phyloP scores from a whole-genome alignment of 2,888 invertebrate species.

The Yponomeuta sedellus region DNA sequence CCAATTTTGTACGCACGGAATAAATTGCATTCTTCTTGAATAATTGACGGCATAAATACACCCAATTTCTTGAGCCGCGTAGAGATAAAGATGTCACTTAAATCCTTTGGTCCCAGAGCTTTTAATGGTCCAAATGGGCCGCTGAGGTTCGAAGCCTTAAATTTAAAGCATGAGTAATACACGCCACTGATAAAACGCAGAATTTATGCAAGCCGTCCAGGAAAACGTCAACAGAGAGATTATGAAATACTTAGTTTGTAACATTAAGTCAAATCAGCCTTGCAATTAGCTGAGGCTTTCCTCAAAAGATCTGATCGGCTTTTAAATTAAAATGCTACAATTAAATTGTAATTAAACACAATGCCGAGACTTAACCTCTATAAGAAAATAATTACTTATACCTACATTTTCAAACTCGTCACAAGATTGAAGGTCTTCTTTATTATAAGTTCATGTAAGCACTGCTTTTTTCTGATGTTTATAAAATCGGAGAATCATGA shows the following conservation, averaged over 20 bases:
- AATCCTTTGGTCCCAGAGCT: neutral
- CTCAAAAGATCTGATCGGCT: no score
- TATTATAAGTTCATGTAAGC: neutral
- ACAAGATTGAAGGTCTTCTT: neutral
- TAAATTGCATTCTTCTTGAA: neutral
- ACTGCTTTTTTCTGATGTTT: conserved; percentile 11
- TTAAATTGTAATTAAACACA: neutral
- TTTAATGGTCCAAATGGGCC: conserved; percentile 10
- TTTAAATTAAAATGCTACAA: no score
- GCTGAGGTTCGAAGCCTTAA: conserved; percentile 3
- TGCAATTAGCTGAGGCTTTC: neutral
- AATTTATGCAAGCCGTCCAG: conserved; percentile 2
- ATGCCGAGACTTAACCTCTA: neutral
- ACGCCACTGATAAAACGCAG: neutral
- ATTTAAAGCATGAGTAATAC: conserved; percentile 7
- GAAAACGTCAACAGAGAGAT: neutral
- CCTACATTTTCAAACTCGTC: no score
- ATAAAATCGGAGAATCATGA: conserved; percentile 10
- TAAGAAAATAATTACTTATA: no score
- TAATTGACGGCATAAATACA: neutral
- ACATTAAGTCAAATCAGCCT: neutral
- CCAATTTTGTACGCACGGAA: neutral
- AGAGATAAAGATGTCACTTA: conserved; percentile 14
- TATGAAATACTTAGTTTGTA: neutral
- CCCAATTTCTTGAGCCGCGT: neutral